phyloP scores from a whole-genome alignment of 2,797 vertebrate species.

The Microhierax caerulescens region DNA sequence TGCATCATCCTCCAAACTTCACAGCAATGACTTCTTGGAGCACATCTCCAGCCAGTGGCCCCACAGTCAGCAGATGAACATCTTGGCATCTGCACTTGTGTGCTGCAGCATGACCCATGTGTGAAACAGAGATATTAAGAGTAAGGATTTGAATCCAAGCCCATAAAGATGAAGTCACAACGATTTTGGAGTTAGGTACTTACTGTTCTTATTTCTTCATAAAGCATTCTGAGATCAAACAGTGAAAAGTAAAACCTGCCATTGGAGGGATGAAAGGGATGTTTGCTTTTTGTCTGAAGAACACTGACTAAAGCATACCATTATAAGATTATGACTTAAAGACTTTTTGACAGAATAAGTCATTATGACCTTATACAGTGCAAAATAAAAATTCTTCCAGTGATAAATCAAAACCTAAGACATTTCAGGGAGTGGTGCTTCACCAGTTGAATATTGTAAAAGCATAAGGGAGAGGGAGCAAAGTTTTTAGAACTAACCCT shows the following conservation, averaged over 20 bases:
- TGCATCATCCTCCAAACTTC: not conserved
- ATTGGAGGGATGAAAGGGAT: not conserved
- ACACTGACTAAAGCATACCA: not conserved
- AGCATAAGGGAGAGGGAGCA: not conserved
- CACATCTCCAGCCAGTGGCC: not conserved
- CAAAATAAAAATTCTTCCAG: not conserved
- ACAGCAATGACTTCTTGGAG: not conserved
- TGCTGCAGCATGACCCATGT: rapidly evolving
- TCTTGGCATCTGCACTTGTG: not conserved
- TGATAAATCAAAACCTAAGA: not conserved
- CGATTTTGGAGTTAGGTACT: not conserved
- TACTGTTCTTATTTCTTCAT: not conserved
- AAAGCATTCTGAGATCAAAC: not conserved
- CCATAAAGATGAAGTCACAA: not conserved
- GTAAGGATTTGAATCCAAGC: not conserved
- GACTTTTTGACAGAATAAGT: not conserved
- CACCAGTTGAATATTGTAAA: not conserved
- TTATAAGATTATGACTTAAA: not conserved
- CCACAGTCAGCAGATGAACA: not conserved
- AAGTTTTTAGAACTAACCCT: not conserved
- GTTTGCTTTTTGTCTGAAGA: not conserved
- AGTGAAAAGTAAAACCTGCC: not conserved
- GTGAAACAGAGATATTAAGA: not conserved
- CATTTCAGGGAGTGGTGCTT: not conserved
- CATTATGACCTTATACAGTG: not conserved